Conservation (phyloP, 1,140 invertebrate species). For the Tetragonula clypearis region DNA sequence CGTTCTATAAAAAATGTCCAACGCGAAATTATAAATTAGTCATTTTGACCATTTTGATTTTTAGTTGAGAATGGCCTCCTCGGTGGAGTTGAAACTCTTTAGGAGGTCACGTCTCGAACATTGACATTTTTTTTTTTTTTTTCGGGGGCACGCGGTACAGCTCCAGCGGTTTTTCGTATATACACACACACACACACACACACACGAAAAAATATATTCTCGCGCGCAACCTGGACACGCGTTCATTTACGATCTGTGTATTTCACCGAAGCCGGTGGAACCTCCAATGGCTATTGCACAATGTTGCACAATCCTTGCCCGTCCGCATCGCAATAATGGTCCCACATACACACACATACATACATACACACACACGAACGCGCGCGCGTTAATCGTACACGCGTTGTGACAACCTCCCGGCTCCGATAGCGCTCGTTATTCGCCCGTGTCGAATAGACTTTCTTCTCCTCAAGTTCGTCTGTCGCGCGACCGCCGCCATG, state of each 20-base stretch:
- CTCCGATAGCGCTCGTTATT: conserved; percentile 21
- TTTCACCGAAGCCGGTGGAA: conserved; percentile 56
- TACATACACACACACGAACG: too few relatives aligned
- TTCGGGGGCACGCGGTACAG: too few relatives aligned
- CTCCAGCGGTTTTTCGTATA: too few relatives aligned
- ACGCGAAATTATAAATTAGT: too few relatives aligned
- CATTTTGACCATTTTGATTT: too few relatives aligned
- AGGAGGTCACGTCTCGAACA: background rate
- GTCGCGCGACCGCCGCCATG: background rate
- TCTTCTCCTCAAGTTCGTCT: conserved; percentile 63
- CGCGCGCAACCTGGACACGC: background rate
- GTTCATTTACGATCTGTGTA: conserved; percentile 52
- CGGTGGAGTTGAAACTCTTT: background rate
- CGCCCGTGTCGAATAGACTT: conserved; percentile 46
- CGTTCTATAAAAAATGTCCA: too few relatives aligned
- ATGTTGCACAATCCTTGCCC: conserved; percentile 62
- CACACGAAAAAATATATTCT: conserved; percentile 7
- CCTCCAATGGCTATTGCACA: conserved; percentile 60
- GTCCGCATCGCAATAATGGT: conserved; percentile 59
- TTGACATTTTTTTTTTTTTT: conserved; percentile 9
- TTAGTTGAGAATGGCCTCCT: too few relatives aligned
- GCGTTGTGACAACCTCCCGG: conserved; percentile 14
- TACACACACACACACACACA: too few relatives aligned
- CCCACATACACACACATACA: conserved; percentile 40
- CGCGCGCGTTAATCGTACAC: too few relatives aligned